phyloP scores from a whole-genome alignment of 2,888 invertebrate genomes.

The Parelbella ahira region DNA sequence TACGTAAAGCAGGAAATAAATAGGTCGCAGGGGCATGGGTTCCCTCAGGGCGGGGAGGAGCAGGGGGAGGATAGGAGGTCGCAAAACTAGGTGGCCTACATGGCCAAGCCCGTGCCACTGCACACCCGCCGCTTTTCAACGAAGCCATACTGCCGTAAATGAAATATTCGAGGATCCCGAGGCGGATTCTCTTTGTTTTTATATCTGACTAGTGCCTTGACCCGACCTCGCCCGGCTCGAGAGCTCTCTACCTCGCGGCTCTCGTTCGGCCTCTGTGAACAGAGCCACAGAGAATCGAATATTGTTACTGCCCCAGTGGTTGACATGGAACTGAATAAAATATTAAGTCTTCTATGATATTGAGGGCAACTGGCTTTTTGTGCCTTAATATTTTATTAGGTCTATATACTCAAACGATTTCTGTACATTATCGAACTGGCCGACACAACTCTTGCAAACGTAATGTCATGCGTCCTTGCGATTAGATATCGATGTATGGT shows the following conservation, averaged over 20 bases:
- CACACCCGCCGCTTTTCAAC: slow-evolving; percentile 41
- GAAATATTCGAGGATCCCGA: slow-evolving; percentile 40
- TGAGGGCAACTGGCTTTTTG: slow-evolving; percentile 13
- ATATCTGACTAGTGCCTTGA: slow-evolving; percentile 24
- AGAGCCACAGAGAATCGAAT: too few species aligned
- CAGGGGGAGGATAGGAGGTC: slow-evolving; percentile 25
- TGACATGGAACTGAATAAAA: slow-evolving; percentile 10
- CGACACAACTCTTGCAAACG: too few species aligned
- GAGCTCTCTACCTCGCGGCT: not conserved
- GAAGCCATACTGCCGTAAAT: slow-evolving; percentile 39
- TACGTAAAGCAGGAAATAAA: slow-evolving; percentile 57
- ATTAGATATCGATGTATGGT: too few species aligned
- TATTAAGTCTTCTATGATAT: slow-evolving; percentile 10
- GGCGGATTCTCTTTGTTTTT: slow-evolving; percentile 26
- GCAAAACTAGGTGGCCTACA: slow-evolving; percentile 64
- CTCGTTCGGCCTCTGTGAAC: not conserved
- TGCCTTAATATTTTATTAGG: slow-evolving; percentile 12
- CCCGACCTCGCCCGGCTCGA: slow-evolving; percentile 22
- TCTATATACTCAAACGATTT: slow-evolving; percentile 3
- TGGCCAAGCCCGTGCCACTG: slow-evolving; percentile 40
- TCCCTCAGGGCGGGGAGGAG: slow-evolving; percentile 34
- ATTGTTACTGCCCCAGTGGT: slow-evolving; percentile 3
- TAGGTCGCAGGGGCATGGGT: slow-evolving; percentile 54
- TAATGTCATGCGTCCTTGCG: too few species aligned
- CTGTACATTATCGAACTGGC: too few species aligned